A percentile compares a stretch with the other conserved stretches of the same genome.
phyloP scores from a whole-genome alignment of 2,888 invertebrate genomes.

The Drosophila paranaensis region DNA sequence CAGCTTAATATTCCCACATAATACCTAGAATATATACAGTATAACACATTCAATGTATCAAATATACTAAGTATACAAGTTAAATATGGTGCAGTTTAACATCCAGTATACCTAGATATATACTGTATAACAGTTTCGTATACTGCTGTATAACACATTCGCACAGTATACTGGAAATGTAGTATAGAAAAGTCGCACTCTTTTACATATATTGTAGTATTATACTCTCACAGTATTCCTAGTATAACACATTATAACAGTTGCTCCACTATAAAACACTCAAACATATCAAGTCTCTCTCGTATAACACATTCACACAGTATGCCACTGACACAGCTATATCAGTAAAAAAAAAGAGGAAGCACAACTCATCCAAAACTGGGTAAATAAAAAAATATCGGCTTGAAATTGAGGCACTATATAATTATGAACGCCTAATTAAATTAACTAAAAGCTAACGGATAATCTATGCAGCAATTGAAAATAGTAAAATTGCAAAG shows the following conservation, averaged over 20 bases:
- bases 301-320: conserved; percentile 6
- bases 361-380: conserved; percentile 17
- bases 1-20: no score
- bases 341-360: conserved; percentile 15
- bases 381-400: conserved; percentile 1
- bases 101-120: no score
- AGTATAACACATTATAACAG: background rate
- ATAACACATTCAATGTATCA: background rate
- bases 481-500: conserved; percentile 27
- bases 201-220: background rate
- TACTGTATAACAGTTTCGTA: background rate
- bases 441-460: conserved; percentile 36
- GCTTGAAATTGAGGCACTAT: conserved; percentile 23
- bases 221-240: background rate
- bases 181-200: background rate
- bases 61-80: no score
- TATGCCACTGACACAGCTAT: background rate
- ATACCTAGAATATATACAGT: no score
- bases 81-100: no score
- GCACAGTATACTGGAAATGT: background rate
- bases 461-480: conserved; percentile 24
- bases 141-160: background rate
- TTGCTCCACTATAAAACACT: background rate
- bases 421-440: conserved; percentile 55
- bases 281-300: background rate